These are phyloP conservation scores for Cottus gobio DNA, from an alignment of 2,113 vertebrate species.

Conservation along the genomic window DNA sequence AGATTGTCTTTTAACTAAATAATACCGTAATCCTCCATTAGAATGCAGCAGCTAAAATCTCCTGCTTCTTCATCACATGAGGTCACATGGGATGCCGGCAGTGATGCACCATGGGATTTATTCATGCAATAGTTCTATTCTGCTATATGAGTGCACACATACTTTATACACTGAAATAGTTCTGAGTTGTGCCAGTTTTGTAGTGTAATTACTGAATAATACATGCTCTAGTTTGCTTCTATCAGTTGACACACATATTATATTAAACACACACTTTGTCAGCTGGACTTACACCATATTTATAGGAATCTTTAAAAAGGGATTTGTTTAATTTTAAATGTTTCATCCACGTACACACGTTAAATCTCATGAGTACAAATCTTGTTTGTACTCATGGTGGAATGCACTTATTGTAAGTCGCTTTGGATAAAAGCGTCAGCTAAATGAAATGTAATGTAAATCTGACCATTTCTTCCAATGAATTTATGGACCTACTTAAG, in stretches of 20 bases:
- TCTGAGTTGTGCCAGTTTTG: not conserved
- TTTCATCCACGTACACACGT: not conserved
- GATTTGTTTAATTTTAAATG: not conserved
- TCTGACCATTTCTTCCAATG: not conserved
- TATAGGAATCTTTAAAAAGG: not conserved
- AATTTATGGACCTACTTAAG: not conserved
- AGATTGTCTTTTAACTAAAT: conserved; percentile 26
- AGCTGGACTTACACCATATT: not conserved
- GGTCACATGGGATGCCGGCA: conserved; percentile 25
- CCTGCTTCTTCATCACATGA: conserved; percentile 38
- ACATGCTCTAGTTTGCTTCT: not conserved
- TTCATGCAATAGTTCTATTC: conserved; percentile 9
- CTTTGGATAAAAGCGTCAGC: too few species aligned
- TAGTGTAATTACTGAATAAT: conserved; percentile 33
- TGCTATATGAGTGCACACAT: not conserved
- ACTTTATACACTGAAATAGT: not conserved
- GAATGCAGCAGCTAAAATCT: conserved; percentile 43
- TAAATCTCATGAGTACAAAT: too few species aligned
- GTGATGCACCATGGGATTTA: conserved; percentile 41
- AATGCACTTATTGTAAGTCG: too few species aligned
- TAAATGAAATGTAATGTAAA: too few species aligned
- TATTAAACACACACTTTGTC: not conserved
- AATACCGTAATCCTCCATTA: conserved; percentile 48
- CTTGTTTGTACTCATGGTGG: too few species aligned
- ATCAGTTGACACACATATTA: conserved; percentile 1